phyloP scores from a whole-genome alignment of 2,113 vertebrate species.

The Pomatostomus ruficeps region DNA sequence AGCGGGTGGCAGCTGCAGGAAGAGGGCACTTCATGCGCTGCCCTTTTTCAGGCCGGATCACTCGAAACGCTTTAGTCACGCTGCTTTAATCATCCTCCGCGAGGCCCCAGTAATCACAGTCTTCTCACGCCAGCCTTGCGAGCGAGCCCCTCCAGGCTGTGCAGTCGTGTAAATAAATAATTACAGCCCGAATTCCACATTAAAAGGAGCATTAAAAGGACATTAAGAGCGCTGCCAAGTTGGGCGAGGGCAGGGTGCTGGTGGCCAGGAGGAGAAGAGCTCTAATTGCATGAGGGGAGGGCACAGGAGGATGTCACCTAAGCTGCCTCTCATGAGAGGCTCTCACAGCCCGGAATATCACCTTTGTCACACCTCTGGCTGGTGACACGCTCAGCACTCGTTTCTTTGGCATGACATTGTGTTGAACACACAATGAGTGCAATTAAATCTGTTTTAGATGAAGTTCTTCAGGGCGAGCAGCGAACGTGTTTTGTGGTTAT shows the following conservation, averaged over 20 bases:
- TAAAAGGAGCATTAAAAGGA: conserved; percentile 29
- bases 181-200: conserved; percentile 10
- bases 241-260: not conserved
- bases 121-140: conserved; percentile 15
- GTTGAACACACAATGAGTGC: not conserved
- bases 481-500: not conserved
- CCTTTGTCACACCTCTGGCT: not conserved
- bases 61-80: conserved; percentile 41
- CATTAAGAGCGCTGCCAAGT: not conserved
- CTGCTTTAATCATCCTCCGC: conserved; percentile 33
- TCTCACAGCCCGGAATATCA: not conserved
- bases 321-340: not conserved
- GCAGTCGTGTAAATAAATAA: conserved; percentile 47
- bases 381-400: not conserved
- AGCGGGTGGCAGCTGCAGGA: conserved; percentile 30
- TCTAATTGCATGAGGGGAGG: not conserved
- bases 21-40: conserved; percentile 25
- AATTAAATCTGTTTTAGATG: not conserved
- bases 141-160: conserved; percentile 8
- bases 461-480: not conserved
- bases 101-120: not conserved
- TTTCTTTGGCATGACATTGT: not conserved
- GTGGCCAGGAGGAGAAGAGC: not conserved
- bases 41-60: conserved; percentile 37
- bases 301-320: not conserved